A percentile compares a stretch with the other conserved stretches of the same genome.
Evolutionary conservation across 2,888 invertebrate species (phyloP).

Genomic region (Troides helena): DNA sequence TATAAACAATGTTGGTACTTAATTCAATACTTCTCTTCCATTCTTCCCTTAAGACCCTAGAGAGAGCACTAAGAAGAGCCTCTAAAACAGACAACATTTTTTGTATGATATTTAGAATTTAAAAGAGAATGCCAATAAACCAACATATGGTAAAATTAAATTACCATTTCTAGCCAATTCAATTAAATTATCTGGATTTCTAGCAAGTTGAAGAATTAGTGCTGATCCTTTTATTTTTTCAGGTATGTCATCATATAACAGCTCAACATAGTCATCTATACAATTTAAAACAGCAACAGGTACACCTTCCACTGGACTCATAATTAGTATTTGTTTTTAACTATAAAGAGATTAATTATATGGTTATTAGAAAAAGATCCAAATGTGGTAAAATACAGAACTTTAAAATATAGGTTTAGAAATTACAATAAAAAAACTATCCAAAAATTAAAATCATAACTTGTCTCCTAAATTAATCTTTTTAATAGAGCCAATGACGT

Average conservation of each 20-base stretch:
- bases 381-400: too few species aligned
- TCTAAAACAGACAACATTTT: slow-evolving; percentile 75
- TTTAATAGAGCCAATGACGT: background rate
- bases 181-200: slow-evolving; percentile 96
- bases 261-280: slow-evolving; percentile 96
- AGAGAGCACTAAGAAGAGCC: slow-evolving; percentile 95
- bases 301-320: slow-evolving; percentile 81
- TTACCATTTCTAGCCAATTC: slow-evolving; percentile 96
- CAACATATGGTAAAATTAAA: slow-evolving; percentile 4
- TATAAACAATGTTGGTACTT: slow-evolving; percentile 97
- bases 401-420: background rate
- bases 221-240: slow-evolving; percentile 97
- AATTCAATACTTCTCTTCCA: slow-evolving; percentile 98
- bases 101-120: too few species aligned
- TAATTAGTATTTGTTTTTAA: slow-evolving; percentile 34
- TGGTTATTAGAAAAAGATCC: too few species aligned
- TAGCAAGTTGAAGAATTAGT: slow-evolving; percentile 93
- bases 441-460: background rate
- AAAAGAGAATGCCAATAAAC: background rate
- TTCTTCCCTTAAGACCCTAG: slow-evolving; percentile 97
- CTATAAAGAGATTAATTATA: background rate
- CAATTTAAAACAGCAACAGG: slow-evolving; percentile 85
- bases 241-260: slow-evolving; percentile 95
- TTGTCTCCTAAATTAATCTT: background rate
- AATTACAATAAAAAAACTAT: background rate